phyloP scores from a whole-genome alignment of 2,113 vertebrate species.

The Stigmatopora argus region DNA sequence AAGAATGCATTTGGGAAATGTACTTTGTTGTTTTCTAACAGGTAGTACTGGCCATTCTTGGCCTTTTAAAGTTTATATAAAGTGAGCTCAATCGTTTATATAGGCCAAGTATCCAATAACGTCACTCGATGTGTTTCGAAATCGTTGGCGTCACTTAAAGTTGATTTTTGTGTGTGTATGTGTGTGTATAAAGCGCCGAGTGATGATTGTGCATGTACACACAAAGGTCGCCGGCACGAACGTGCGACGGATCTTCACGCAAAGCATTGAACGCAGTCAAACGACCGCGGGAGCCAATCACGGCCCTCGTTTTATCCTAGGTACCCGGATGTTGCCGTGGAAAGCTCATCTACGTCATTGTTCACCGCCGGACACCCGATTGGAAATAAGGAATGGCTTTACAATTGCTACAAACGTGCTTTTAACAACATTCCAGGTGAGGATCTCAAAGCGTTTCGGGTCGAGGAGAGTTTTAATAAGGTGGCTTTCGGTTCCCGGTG shows the following conservation, averaged over 20 bases:
- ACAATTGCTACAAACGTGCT: slow-evolving; percentile 62
- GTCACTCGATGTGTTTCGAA: neutral
- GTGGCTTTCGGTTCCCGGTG: neutral
- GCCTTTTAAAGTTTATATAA: neutral
- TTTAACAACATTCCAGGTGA: slow-evolving; percentile 66
- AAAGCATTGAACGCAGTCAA: slow-evolving; percentile 33
- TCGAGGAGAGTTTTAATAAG: neutral
- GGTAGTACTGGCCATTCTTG: neutral
- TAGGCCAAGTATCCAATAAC: neutral
- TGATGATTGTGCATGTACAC: slow-evolving; percentile 34
- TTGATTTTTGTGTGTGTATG: neutral
- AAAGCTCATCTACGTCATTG: slow-evolving; percentile 79
- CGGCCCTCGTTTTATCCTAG: slow-evolving; percentile 42
- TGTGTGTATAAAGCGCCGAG: neutral
- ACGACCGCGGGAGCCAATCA: slow-evolving; percentile 38
- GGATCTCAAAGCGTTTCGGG: slow-evolving; percentile 18
- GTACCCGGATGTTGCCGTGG: slow-evolving; percentile 77
- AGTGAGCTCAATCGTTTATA: neutral
- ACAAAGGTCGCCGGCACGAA: slow-evolving; percentile 43
- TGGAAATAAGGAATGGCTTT: slow-evolving; percentile 77
- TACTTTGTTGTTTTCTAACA: neutral
- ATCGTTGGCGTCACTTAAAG: neutral
- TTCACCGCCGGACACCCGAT: slow-evolving; percentile 77
- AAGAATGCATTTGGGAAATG: neutral
- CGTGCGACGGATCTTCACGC: slow-evolving; percentile 48